Percentiles rank a stretch among this genome's conserved stretches.
These are phyloP conservation scores for Anguilla rostrata DNA, from an alignment of 2,113 vertebrate genomes.

Conservation along the genomic window DNA sequence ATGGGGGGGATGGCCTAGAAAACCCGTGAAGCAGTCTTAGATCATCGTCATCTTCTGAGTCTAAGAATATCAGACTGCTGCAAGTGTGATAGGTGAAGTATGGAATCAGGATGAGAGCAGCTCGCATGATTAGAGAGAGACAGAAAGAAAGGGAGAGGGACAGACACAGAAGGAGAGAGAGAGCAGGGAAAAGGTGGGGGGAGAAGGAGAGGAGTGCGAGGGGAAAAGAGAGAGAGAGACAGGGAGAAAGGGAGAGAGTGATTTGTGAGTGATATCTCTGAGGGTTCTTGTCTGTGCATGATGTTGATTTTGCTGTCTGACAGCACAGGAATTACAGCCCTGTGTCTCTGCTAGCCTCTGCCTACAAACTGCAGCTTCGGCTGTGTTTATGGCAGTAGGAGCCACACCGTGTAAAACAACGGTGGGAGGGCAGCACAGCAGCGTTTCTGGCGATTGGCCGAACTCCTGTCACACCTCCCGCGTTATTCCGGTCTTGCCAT, in stretches of 20 bases:
- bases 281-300: too few relatives aligned
- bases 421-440: background rate
- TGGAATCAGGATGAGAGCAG: conserved; percentile 3
- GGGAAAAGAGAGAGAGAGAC: too few relatives aligned
- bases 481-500: background rate
- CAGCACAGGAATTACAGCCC: too few relatives aligned
- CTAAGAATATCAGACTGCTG: conserved; percentile 10
- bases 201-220: too few relatives aligned
- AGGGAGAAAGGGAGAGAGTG: too few relatives aligned
- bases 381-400: background rate
- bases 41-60: background rate
- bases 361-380: background rate
- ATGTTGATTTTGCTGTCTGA: too few relatives aligned
- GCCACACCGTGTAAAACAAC: too few relatives aligned
- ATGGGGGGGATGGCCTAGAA: conserved; percentile 9
- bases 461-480: background rate
- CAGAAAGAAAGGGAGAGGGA: background rate
- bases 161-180: background rate
- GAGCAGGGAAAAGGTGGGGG: background rate
- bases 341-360: too few relatives aligned
- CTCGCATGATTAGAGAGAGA: background rate
- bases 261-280: too few relatives aligned
- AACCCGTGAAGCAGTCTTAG: conserved; percentile 27
- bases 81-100: conserved; percentile 18
- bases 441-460: background rate